Conservation (phyloP, 2,888 invertebrate species). For the Drosophila mettleri region DNA sequence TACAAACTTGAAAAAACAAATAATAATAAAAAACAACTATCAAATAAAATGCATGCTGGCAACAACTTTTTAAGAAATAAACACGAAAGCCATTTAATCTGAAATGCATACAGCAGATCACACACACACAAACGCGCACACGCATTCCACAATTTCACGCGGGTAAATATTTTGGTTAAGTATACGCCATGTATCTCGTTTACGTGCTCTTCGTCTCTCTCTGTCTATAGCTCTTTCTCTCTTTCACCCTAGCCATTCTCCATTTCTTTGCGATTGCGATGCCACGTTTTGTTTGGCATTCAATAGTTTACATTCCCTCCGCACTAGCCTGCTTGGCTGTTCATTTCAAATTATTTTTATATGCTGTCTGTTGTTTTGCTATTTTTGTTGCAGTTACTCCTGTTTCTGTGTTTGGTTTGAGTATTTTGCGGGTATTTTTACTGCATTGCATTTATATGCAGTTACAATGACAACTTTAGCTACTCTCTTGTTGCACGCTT, state of each 20-base stretch:
- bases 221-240: neutral
- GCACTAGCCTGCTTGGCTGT: conserved; percentile 19
- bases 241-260: neutral
- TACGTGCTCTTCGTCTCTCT: neutral
- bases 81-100: conserved; percentile 78
- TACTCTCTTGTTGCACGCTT: conserved; percentile 44
- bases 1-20: conserved; percentile 22
- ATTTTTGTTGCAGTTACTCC: conserved; percentile 15
- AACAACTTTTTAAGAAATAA: conserved; percentile 62
- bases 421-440: conserved; percentile 75
- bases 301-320: conserved; percentile 67
- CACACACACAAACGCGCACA: conserved; percentile 7
- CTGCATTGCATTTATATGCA: conserved; percentile 72
- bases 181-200: conserved; percentile 58
- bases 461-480: conserved; percentile 73
- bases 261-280: conserved; percentile 46
- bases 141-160: conserved; percentile 40
- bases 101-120: conserved; percentile 44
- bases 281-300: conserved; percentile 75
- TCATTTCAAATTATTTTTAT: conserved; percentile 78
- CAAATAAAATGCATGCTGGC: conserved; percentile 26
- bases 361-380: conserved; percentile 46
- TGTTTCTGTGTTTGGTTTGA: conserved; percentile 31
- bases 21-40: conserved; percentile 18
- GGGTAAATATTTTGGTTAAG: conserved; percentile 73